These are phyloP conservation scores for Acleris laterana DNA, from an alignment of 2,888 invertebrate genomes.

Conservation along the genomic window DNA sequence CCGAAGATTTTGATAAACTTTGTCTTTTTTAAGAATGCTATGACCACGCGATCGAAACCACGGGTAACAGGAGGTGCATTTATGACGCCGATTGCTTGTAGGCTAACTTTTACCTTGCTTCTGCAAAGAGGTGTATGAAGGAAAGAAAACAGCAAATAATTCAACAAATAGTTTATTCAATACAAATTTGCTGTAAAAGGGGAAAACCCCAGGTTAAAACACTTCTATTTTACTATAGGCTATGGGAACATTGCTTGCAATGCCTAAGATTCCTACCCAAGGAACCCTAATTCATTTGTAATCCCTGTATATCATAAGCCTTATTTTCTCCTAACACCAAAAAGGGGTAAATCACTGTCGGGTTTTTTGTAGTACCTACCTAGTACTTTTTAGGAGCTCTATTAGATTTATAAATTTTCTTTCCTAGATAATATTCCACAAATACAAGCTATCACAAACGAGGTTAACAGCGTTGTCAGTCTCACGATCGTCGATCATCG, in stretches of 20 bases:
- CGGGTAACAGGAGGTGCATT: too few relatives aligned
- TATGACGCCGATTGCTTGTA: not conserved
- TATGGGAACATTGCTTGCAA: constrained; percentile 35
- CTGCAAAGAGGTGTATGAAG: not conserved
- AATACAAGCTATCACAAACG: too few relatives aligned
- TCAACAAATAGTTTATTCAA: constrained; percentile 52
- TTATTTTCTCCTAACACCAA: not conserved
- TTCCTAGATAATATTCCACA: too few relatives aligned
- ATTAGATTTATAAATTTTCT: too few relatives aligned
- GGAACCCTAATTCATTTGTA: constrained; percentile 20
- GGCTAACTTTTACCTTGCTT: not conserved
- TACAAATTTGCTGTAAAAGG: constrained; percentile 45
- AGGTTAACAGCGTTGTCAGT: too few relatives aligned
- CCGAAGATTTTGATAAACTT: too few relatives aligned
- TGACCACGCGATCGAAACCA: too few relatives aligned
- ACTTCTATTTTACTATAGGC: constrained; percentile 23
- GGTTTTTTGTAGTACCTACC: too few relatives aligned
- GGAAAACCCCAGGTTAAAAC: constrained; percentile 32
- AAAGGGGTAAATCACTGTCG: constrained; percentile 25
- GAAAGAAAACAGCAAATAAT: constrained; percentile 28
- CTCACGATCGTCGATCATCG: too few relatives aligned
- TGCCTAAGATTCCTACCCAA: constrained; percentile 23
- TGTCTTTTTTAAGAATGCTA: too few relatives aligned
- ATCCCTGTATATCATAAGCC: constrained; percentile 27
- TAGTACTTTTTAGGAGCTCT: too few relatives aligned